Conservation (phyloP, 2,113 vertebrate genomes). For the Carassius auratus region DNA sequence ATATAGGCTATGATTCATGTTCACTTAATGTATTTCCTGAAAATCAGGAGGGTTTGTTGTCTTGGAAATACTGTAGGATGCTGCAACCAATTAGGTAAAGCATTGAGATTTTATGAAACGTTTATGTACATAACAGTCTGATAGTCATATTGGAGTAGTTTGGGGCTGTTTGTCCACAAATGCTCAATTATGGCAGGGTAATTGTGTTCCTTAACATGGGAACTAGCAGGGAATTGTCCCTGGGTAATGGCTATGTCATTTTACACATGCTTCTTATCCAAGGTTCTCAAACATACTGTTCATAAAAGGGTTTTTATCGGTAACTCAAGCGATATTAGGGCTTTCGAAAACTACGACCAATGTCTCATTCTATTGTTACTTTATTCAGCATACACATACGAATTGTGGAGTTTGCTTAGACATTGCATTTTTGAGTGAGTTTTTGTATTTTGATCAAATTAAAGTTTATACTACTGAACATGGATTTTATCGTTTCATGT, state of each 20-base stretch:
- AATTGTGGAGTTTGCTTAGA: too few species aligned
- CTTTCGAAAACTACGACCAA: slow-evolving; percentile 35
- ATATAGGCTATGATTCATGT: slow-evolving; percentile 24
- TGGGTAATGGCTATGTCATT: slow-evolving; percentile 83
- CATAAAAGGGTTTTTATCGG: slow-evolving; percentile 21
- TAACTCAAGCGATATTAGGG: not conserved
- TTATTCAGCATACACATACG: too few species aligned
- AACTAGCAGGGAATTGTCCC: slow-evolving; percentile 69
- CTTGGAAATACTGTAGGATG: slow-evolving; percentile 16
- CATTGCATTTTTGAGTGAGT: too few species aligned
- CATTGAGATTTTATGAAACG: slow-evolving; percentile 28
- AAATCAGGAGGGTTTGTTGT: not conserved
- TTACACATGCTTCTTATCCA: slow-evolving; percentile 66
- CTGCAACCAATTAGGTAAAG: slow-evolving; percentile 4
- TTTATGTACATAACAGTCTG: slow-evolving; percentile 59
- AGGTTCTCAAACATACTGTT: slow-evolving; percentile 68
- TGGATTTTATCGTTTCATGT: too few species aligned
- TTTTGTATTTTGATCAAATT: too few species aligned
- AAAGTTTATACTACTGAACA: too few species aligned
- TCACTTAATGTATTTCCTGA: slow-evolving; percentile 26
- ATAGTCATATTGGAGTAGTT: slow-evolving; percentile 65
- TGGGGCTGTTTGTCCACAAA: slow-evolving; percentile 53
- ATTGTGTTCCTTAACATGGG: slow-evolving; percentile 74
- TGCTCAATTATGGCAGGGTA: slow-evolving; percentile 66
- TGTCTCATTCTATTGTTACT: not conserved